These are phyloP conservation scores for Meghimatium bilineatum DNA, from an alignment of 2,888 invertebrate species.

Conservation along the genomic window DNA sequence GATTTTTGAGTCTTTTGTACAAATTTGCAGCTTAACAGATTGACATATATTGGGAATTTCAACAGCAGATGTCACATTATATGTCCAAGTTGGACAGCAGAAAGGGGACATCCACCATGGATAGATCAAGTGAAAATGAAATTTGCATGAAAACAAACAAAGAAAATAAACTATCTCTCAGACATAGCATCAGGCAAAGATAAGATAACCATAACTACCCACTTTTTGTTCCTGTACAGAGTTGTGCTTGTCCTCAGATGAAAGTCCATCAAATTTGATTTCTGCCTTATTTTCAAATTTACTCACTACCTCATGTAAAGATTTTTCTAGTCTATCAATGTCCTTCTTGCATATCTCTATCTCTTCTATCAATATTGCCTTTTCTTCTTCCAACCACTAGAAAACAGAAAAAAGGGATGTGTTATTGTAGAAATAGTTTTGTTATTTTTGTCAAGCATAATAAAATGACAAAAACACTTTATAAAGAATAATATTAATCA, in stretches of 20 bases:
- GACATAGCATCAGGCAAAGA: too few relatives aligned
- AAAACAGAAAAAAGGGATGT: not conserved
- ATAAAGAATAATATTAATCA: not conserved
- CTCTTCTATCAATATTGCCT: slow-evolving; percentile 60
- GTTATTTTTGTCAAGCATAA: not conserved
- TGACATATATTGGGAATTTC: too few relatives aligned
- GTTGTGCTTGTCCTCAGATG: slow-evolving; percentile 53
- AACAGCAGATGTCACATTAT: too few relatives aligned
- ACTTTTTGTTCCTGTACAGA: slow-evolving; percentile 64
- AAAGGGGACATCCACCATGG: not conserved
- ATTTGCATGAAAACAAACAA: too few relatives aligned
- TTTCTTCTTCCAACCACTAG: slow-evolving; percentile 65
- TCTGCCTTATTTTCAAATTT: slow-evolving; percentile 64
- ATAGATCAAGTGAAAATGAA: too few relatives aligned
- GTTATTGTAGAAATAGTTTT: not conserved
- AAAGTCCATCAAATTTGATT: slow-evolving; percentile 57
- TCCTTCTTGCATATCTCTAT: slow-evolving; percentile 62
- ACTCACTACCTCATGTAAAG: slow-evolving; percentile 64
- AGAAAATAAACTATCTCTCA: too few relatives aligned
- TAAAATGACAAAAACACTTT: not conserved
- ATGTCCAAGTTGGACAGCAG: not conserved
- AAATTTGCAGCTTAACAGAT: too few relatives aligned
- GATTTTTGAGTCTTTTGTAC: too few relatives aligned
- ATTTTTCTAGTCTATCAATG: slow-evolving; percentile 63
- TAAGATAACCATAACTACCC: not conserved